A percentile compares a stretch with the other conserved stretches of the same genome.
Conservation (phyloP, 2,797 vertebrate species). For the Phrynocephalus guinanensis region DNA sequence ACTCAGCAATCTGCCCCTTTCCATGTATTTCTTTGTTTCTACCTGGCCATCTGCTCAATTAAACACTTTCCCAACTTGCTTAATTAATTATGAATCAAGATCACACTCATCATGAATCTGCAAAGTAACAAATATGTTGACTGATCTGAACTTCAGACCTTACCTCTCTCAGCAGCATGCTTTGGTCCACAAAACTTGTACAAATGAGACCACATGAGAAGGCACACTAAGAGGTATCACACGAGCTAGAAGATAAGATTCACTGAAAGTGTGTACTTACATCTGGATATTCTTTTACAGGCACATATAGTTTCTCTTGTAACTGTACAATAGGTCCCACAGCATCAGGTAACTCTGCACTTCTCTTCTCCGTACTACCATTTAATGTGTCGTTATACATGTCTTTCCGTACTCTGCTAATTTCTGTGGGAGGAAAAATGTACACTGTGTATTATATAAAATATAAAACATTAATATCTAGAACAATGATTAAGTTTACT, state of each 20-base stretch:
- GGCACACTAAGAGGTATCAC: conserved; percentile 31
- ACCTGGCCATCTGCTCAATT: too few species aligned
- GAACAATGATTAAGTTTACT: conserved; percentile 32
- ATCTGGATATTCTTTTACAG: conserved; percentile 98
- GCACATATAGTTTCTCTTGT: conserved; percentile 99
- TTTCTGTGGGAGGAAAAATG: conserved; percentile 86
- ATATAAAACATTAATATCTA: conserved; percentile 50
- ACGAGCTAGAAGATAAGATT: conserved; percentile 49
- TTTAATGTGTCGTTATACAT: conserved; percentile 99
- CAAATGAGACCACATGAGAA: conserved; percentile 30
- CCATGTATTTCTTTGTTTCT: too few species aligned
- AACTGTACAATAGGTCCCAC: conserved; percentile 96
- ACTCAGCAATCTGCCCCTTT: too few species aligned
- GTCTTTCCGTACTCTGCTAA: conserved; percentile 99
- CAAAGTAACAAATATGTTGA: neutral
- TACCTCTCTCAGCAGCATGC: neutral
- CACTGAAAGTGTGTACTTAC: conserved; percentile 85
- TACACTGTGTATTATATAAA: conserved; percentile 72
- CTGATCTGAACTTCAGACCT: neutral
- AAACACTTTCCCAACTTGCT: neutral
- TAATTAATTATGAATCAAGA: neutral
- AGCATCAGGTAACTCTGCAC: conserved; percentile 94
- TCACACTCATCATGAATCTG: neutral
- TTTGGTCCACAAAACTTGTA: neutral
- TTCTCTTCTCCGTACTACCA: conserved; percentile 94